Conservation (phyloP, 2,888 invertebrate genomes). For the Oligia latruncula region DNA sequence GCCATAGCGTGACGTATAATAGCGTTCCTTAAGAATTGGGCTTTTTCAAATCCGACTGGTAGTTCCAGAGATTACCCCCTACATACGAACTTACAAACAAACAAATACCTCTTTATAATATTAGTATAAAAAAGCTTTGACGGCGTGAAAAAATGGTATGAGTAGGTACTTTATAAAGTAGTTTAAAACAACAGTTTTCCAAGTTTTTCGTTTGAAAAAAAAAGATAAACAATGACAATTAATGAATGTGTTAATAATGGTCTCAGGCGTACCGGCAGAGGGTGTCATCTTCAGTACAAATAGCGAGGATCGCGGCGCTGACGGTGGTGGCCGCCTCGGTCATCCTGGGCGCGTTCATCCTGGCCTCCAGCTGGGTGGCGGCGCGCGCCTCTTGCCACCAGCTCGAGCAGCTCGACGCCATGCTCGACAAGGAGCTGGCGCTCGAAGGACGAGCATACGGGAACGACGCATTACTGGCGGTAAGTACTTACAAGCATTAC, state of each 20-base stretch:
- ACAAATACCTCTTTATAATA: too few relatives aligned
- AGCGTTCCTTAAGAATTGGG: too few relatives aligned
- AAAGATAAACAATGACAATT: background rate
- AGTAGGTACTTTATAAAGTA: background rate
- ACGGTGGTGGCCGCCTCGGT: conserved; percentile 95
- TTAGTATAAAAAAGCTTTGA: background rate
- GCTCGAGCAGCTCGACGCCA: conserved; percentile 92
- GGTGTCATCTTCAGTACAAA: conserved; percentile 94
- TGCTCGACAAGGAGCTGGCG: conserved; percentile 92
- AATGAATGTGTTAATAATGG: conserved; percentile 30
- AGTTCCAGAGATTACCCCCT: too few relatives aligned
- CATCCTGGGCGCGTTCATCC: conserved; percentile 95
- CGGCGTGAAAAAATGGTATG: background rate
- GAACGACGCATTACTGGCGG: conserved; percentile 92
- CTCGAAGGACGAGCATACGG: conserved; percentile 91
- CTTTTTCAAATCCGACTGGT: too few relatives aligned
- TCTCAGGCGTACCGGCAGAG: conserved; percentile 94
- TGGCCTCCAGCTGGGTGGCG: conserved; percentile 95
- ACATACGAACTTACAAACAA: too few relatives aligned
- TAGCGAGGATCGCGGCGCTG: conserved; percentile 95
- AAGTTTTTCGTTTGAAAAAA: background rate
- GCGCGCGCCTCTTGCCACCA: conserved; percentile 95
- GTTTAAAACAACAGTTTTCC: background rate
- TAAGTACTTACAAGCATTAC: conserved; percentile 81
- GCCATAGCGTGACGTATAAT: too few relatives aligned